Evolutionary conservation across 2,888 invertebrate genomes (phyloP).

Genomic region (Protonemura montana): DNA sequence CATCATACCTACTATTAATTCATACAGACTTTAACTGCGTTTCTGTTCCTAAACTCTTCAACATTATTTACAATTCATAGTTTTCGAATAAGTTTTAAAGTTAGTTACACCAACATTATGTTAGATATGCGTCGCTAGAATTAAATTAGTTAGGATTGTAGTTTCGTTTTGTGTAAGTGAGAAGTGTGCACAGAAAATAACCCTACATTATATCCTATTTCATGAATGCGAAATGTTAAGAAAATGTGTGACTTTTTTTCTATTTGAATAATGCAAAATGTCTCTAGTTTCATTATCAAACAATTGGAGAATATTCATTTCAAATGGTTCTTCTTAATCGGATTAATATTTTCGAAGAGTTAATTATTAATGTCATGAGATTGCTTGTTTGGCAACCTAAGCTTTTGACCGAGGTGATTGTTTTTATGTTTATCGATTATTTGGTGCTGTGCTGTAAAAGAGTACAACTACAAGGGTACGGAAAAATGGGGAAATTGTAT

Average conservation of each 20-base stretch:
- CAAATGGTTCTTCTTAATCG: not conserved
- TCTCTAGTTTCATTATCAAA: slow-evolving; percentile 28
- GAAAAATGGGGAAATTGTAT: slow-evolving; percentile 14
- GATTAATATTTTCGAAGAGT: not conserved
- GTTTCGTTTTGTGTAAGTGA: slow-evolving; percentile 29
- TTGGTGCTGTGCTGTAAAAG: slow-evolving; percentile 35
- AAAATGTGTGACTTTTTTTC: slow-evolving; percentile 26
- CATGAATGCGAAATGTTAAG: slow-evolving; percentile 32
- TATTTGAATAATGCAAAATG: slow-evolving; percentile 30
- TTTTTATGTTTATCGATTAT: slow-evolving; percentile 35
- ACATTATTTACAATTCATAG: not conserved
- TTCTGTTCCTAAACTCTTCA: slow-evolving; percentile 36
- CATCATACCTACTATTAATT: not conserved
- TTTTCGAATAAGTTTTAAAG: not conserved
- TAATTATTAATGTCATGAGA: not conserved
- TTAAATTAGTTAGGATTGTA: not conserved
- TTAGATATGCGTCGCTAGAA: not conserved
- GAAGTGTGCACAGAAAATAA: slow-evolving; percentile 35
- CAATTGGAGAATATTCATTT: slow-evolving; percentile 33
- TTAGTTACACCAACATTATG: slow-evolving; percentile 2
- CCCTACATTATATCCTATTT: slow-evolving; percentile 1
- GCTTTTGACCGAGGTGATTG: slow-evolving; percentile 22
- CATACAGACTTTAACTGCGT: slow-evolving; percentile 2
- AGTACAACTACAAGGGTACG: not conserved
- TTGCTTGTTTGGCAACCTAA: not conserved